Evolutionary conservation across 2,797 vertebrate species (phyloP).

Genomic region (Danionella dracula): DNA sequence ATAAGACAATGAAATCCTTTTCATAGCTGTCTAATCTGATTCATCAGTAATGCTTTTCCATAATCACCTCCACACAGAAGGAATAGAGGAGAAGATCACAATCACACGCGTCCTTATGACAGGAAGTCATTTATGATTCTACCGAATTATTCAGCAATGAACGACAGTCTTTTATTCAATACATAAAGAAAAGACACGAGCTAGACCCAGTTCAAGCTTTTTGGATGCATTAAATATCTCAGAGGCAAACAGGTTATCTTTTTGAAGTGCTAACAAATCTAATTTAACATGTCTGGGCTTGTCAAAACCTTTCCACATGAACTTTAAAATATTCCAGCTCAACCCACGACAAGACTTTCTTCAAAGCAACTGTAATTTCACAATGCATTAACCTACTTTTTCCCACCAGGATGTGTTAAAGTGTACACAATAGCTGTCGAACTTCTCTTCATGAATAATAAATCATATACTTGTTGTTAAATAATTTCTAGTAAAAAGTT

Average conservation of each 20-base stretch:
- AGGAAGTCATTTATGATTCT: not conserved
- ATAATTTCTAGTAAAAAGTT: too few species aligned
- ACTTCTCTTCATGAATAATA: too few species aligned
- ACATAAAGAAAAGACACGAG: not conserved
- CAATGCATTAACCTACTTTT: too few species aligned
- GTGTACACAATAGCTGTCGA: too few species aligned
- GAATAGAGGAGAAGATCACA: not conserved
- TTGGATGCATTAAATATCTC: not conserved
- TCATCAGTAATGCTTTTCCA: not conserved
- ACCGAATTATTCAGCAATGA: not conserved
- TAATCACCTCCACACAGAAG: not conserved
- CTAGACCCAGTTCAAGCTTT: not conserved
- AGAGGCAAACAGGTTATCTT: not conserved
- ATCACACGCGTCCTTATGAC: not conserved
- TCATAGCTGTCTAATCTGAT: not conserved
- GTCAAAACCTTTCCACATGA: not conserved
- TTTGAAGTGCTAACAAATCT: not conserved
- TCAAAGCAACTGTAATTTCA: not conserved
- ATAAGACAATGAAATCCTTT: not conserved
- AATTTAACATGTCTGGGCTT: not conserved
- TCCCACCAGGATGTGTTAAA: not conserved
- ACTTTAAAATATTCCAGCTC: not conserved
- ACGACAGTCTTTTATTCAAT: constrained; percentile 3
- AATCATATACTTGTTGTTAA: too few species aligned
- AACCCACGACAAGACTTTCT: not conserved